Evolutionary conservation across 2,888 invertebrate genomes (phyloP), one percentile per base, ranked within the genome.

Genomic region (Lumbricus terrestris): DNA sequence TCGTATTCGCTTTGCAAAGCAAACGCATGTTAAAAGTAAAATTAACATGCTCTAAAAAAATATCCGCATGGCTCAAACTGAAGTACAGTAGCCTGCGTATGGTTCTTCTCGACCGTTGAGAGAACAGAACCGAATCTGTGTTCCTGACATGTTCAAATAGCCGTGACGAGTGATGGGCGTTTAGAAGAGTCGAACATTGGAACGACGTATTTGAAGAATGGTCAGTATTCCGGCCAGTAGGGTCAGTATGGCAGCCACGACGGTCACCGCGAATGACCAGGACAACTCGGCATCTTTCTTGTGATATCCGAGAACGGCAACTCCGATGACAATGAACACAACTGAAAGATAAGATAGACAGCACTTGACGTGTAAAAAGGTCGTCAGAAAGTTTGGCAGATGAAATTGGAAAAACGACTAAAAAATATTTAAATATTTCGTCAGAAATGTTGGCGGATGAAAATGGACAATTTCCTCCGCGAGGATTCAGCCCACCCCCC

Each of bases 101-200:
- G 29, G 23, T 29, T 54, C 54, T 2, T 3, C 54, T 54, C 54
- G 23, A 54, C 29, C 54, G 23, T 42, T 47, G 47, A 20, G 16
- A 1, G 40, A 40, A 23, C 47, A 1, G 40, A 40, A 23, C 47
- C 20, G 47, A 47, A 1, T 47, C 47, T 6, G 23, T 23, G n/a
- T 69, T 69, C 69, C n/a, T 69, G 29, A 29, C n/a, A 29, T 69
- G 69, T n/a, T 54, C 69, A 69, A 1, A 1, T 29, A n/a, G n/a
- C 69, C 11, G 69, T 8, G 69, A n/a, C 69, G n/a, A 69, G n/a
- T n/a, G n/a, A n/a, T n/a, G 69, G 69, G 0, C 29, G 34, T 29
- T 42, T 47, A 90, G 47, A 89, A 90, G 42, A 90, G n/a, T 37
- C 90, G 89, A 16, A 91, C 90, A 35, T 91, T 91, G 83, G 91